Percentiles rank a stretch among this genome's conserved stretches.
These are phyloP conservation scores for Heterodera filipjevi DNA, from an alignment of 2,888 invertebrate species.

Conservation along the genomic window DNA sequence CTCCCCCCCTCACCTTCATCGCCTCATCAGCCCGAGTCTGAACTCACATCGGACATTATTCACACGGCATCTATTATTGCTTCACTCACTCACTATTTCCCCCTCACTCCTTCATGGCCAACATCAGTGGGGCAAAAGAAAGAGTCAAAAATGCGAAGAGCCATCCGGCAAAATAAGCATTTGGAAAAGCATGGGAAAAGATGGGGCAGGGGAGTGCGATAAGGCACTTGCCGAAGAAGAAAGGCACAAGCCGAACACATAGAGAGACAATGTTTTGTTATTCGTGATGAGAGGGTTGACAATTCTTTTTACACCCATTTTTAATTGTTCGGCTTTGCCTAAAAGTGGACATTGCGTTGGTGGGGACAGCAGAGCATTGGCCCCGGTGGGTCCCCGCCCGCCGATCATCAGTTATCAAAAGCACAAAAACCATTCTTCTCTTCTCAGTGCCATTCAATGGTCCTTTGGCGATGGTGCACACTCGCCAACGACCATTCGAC, in stretches of 20 bases:
- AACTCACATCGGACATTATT: conserved; percentile 19
- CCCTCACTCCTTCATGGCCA: background rate
- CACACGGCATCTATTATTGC: conserved; percentile 23
- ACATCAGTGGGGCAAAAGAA: conserved; percentile 11
- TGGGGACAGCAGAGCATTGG: no score
- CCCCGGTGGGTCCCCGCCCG: no score
- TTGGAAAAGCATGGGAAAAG: background rate
- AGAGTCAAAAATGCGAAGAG: conserved; percentile 13
- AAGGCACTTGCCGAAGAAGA: background rate
- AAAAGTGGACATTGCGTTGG: no score
- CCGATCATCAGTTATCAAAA: background rate
- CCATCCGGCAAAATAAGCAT: background rate
- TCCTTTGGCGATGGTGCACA: background rate
- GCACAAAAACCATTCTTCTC: background rate
- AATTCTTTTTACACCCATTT: no score
- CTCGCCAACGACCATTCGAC: background rate
- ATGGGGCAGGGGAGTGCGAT: background rate
- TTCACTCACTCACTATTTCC: background rate
- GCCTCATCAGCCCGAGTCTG: background rate
- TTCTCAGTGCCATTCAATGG: no score
- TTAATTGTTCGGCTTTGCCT: no score
- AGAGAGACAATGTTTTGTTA: background rate
- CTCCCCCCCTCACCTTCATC: conserved; percentile 2
- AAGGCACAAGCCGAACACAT: no score
- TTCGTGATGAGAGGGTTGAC: no score